Base-by-base conservation (phyloP, 2,888 invertebrate species). In the Abrostola triplasia region DNA sequence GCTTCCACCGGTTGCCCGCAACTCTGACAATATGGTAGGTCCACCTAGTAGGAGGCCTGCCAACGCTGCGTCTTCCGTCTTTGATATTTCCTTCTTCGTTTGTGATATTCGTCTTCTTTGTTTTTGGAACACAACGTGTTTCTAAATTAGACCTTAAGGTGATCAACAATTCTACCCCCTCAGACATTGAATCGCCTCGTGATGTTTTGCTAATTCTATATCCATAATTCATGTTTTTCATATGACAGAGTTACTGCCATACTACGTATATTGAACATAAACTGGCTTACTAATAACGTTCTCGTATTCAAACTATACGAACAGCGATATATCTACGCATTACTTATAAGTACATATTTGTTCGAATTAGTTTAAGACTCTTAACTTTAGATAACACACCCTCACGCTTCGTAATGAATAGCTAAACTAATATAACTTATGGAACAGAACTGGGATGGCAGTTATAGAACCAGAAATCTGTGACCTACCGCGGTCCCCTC, bases 371-470 rank as follows among this genome's bases (percentile, higher is more conserved):
- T 71, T 73, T 74, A 78, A 77, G 77, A 64, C 64, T 71, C 73
- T 76, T 69, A 76, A 80, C 74, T 81, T 80, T 73, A 77, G 83
- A 84, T 81, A 84, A 83, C 81, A 81, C 82, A 84, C 80, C 81
- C 78, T 81, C 83, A 73, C 77, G 80, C 81, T 72, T 75, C 68
- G 77, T 81, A 85, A 85, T 85, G 84, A 86, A 85, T 84, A 83
- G 81, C 75, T 81, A 79, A 85, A 85, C 85, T 87, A 85, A 85
- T 84, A 83, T 84, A 83, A 86, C 80, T 85, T 85, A 82, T 73
- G 70, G 73, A 79, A 74, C 80, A 82, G 79, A 81, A 82, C 76
- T 80, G 67, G 68, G 68, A 62, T 80, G 77, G 75, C 70, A 76
- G 66, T 79, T 78, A 82, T 73, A 63, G 72, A 65, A 63, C 86